Conservation (phyloP, 1,140 invertebrate genomes). For the Eulimnadia texana region DNA sequence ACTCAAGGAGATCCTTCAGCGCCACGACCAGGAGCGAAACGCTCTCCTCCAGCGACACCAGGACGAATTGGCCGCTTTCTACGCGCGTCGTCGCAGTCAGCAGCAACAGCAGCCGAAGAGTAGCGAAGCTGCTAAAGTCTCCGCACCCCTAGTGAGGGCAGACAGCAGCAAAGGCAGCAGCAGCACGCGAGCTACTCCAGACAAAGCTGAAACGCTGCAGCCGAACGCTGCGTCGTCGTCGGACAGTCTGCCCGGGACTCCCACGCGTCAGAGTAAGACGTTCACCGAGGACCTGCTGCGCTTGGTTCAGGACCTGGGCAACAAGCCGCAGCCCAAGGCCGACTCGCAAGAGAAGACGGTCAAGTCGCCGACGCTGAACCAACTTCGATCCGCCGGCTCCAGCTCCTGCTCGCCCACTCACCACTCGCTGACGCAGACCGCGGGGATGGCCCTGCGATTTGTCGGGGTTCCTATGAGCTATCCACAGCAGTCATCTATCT, state of each 20-base stretch:
- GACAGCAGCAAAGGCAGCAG: background rate
- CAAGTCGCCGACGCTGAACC: constrained; percentile 12
- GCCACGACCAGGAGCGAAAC: constrained; percentile 15
- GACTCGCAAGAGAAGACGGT: background rate
- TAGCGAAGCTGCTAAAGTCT: background rate
- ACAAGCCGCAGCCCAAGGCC: background rate
- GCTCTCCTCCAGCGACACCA: constrained; percentile 11
- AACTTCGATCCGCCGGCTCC: background rate
- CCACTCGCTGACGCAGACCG: constrained; percentile 14
- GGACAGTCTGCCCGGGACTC: background rate
- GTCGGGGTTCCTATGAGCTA: background rate
- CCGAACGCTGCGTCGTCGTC: background rate
- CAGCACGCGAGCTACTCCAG: too few species aligned
- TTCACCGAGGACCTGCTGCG: constrained; percentile 18
- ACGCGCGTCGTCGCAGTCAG: background rate
- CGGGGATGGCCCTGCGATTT: constrained; percentile 1
- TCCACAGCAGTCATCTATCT: background rate
- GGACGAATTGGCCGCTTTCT: constrained; percentile 15
- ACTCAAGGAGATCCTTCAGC: background rate
- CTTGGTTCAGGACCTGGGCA: constrained; percentile 15
- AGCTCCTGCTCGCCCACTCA: background rate
- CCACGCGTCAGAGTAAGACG: constrained; percentile 15
- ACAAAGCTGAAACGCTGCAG: background rate
- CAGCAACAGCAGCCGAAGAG: background rate
- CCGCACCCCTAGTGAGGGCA: background rate